Base-by-base conservation (phyloP, 2,888 invertebrate species). In the Diarsia brunnea region DNA sequence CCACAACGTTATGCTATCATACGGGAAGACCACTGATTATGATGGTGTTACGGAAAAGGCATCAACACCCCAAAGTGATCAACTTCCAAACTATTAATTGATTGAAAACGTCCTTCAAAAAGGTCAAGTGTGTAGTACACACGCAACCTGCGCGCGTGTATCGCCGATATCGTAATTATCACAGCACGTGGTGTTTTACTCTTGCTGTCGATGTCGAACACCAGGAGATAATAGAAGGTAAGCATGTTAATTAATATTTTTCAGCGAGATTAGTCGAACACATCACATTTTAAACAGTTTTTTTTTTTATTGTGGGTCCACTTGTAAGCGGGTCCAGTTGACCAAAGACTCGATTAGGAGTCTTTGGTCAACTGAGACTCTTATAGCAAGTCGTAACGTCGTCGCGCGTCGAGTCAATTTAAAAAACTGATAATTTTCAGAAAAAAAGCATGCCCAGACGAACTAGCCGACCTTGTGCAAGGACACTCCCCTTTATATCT, bases 111-210 rank as follows among this genome's bases (percentile, higher is more conserved):
- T 27, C 61, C 38, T 63, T 43, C 14, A n/a, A 43, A 38, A n/a
- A n/a, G 63, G 43, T 63, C 38, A 61, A n/a, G 7, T 14, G 38
- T 14, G 43, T 63, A 63, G n/a, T 16, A 63, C 38, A 38, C 38
- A 43, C 43, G 43, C n/a, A 61, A 61, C 61, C 14, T 61, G 61
- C n/a, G 61, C 61, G 61, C 63, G 31, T 61, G 31, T 31, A n/a
- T 43, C 58, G 19, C 19, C 58, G 58, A 27, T 27, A 27, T 19
- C 4, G 43, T 16, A 63, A 43, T 43, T 63, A 43, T n/a, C n/a
- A 16, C n/a, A 14, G 14, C n/a, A 63, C 43, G n/a, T 43, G n/a
- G 43, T 10, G n/a, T 58, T 58, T 55, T 55, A 16, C 14, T 7
- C 14, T 24, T 55, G 7, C 14, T 55, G 24, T 8, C 53, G 53